phyloP scores from a whole-genome alignment of 2,113 vertebrate species.

The Melanotaenia duboulayi region DNA sequence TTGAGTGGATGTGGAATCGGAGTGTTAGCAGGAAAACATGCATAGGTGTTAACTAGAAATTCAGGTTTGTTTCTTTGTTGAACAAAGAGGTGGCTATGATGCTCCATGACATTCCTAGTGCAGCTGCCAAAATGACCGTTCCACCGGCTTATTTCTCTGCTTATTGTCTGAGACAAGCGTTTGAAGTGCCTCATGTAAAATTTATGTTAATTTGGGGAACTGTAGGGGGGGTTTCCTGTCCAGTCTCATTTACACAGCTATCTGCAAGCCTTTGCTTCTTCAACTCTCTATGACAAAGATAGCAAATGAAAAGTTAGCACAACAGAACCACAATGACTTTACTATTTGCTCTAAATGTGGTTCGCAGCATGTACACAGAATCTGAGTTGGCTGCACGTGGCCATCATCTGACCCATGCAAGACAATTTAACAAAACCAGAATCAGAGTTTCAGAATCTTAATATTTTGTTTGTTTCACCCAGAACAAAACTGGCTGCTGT shows the following conservation, averaged over 20 bases:
- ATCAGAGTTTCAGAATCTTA: too few relatives aligned
- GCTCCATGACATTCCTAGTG: background rate
- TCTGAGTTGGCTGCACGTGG: background rate
- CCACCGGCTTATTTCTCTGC: background rate
- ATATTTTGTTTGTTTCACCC: background rate
- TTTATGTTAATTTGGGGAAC: constrained; percentile 11
- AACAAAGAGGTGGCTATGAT: background rate
- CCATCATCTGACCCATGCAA: background rate
- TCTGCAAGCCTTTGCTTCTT: background rate
- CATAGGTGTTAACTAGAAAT: background rate
- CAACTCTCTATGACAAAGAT: background rate
- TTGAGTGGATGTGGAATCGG: too few relatives aligned
- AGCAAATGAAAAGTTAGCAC: background rate
- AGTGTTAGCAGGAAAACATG: too few relatives aligned
- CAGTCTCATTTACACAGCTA: background rate
- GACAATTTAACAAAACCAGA: background rate
- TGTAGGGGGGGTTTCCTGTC: background rate
- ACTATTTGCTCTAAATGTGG: background rate
- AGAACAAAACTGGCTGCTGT: background rate
- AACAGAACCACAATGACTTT: background rate
- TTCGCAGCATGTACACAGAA: too few relatives aligned
- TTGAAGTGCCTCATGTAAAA: constrained; percentile 13
- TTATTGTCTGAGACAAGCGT: constrained; percentile 2
- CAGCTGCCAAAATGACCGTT: background rate
- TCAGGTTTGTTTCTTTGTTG: constrained; percentile 3